phyloP scores from a whole-genome alignment of 2,797 vertebrate species.

The Xerus rutilus region DNA sequence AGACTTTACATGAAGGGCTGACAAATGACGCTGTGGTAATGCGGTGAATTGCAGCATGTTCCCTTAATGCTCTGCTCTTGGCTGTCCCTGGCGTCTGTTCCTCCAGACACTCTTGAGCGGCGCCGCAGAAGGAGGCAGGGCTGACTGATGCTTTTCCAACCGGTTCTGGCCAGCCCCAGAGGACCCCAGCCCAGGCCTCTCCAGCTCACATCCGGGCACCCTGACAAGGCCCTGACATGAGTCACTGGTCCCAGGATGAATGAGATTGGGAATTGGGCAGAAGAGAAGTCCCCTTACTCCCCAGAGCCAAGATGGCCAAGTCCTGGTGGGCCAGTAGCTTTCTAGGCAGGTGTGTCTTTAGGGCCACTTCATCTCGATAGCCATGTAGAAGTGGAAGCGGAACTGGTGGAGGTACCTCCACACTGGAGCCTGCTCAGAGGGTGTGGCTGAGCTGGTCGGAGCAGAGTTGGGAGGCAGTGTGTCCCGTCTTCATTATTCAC shows the following conservation, averaged over 20 bases:
- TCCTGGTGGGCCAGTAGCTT: neutral
- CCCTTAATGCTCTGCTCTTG: slow-evolving; percentile 20
- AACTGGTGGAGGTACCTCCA: too few relatives aligned
- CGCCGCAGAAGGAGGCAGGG: neutral
- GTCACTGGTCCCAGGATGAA: neutral
- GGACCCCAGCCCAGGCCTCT: neutral
- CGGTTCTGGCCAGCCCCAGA: too few relatives aligned
- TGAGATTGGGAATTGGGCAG: accelerated
- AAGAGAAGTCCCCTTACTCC: neutral
- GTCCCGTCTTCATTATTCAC: accelerated
- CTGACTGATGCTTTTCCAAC: too few relatives aligned
- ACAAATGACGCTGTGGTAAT: neutral
- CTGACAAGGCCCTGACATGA: neutral
- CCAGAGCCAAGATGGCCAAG: accelerated
- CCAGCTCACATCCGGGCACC: neutral
- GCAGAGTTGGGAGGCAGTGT: accelerated
- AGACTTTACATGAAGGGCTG: slow-evolving; percentile 54
- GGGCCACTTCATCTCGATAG: accelerated
- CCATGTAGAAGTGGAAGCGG: neutral
- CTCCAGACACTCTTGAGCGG: neutral
- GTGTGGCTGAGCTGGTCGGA: neutral
- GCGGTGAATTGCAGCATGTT: neutral
- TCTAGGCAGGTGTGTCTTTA: accelerated
- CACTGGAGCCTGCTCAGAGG: accelerated
- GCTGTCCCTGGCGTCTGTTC: neutral